Percentiles rank a stretch among this genome's conserved stretches.
phyloP scores from a whole-genome alignment of 1,140 invertebrate genomes.

The Mya arenaria region DNA sequence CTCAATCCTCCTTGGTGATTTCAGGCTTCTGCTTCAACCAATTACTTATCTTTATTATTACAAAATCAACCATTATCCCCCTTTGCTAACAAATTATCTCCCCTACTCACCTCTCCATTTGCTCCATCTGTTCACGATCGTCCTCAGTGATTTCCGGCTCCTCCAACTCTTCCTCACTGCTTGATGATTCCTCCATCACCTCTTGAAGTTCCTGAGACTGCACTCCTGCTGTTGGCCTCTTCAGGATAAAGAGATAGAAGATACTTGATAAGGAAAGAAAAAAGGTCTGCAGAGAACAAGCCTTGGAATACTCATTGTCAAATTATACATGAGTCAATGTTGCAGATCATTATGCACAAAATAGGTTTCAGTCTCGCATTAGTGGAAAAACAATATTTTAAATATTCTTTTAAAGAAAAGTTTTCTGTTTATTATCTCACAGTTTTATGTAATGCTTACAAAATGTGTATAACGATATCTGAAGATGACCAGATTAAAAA shows the following conservation, averaged over 20 bases:
- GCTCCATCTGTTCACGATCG: slow-evolving; percentile 37
- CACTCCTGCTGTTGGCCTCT: slow-evolving; percentile 51
- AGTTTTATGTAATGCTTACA: too few species aligned
- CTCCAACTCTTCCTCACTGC: slow-evolving; percentile 64
- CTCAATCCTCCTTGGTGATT: too few species aligned
- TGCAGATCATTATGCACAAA: background rate
- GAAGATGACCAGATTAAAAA: too few species aligned
- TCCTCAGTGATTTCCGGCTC: slow-evolving; percentile 45
- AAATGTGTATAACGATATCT: too few species aligned
- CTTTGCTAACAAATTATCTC: too few species aligned
- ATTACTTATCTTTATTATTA: too few species aligned
- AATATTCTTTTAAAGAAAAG: too few species aligned
- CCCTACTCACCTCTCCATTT: slow-evolving; percentile 24
- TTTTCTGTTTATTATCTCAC: too few species aligned
- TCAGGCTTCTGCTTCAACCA: too few species aligned
- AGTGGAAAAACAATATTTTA: too few species aligned
- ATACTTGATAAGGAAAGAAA: background rate
- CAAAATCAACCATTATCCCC: too few species aligned
- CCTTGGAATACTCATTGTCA: background rate
- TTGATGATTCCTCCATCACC: slow-evolving; percentile 49
- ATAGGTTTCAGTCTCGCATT: too few species aligned
- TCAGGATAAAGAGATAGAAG: background rate
- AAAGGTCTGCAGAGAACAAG: background rate
- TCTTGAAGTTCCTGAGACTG: slow-evolving; percentile 67
- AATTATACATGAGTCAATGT: background rate